phyloP scores from a whole-genome alignment of 1,140 invertebrate genomes.

The Hylyphantes graminicola region DNA sequence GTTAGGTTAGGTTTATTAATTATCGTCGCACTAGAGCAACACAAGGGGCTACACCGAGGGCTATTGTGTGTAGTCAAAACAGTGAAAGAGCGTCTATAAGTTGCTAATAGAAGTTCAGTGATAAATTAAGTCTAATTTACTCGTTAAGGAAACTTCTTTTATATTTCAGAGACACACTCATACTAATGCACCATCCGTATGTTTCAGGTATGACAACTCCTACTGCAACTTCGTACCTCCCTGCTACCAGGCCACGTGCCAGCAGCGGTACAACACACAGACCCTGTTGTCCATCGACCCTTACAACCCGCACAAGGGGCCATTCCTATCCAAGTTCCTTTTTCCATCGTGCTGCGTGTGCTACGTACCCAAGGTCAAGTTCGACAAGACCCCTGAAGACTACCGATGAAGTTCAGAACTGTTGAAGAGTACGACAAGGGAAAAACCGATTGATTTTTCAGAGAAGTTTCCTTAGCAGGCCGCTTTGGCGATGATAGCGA shows the following conservation, averaged over 20 bases:
- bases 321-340: constrained; percentile 64
- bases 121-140: not conserved
- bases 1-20: too few species aligned
- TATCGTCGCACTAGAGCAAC: too few species aligned
- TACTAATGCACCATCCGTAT: not conserved
- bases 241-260: constrained; percentile 63
- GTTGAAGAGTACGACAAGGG: too few species aligned
- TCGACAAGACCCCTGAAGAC: constrained; percentile 43
- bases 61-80: too few species aligned
- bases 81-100: too few species aligned
- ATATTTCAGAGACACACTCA: not conserved
- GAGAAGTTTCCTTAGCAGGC: too few species aligned
- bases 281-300: constrained; percentile 64
- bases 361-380: constrained; percentile 62
- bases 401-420: not conserved
- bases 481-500: too few species aligned
- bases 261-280: constrained; percentile 64
- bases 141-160: not conserved
- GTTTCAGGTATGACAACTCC: constrained; percentile 58
- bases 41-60: too few species aligned
- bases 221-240: constrained; percentile 64
- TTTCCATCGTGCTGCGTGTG: constrained; percentile 65
- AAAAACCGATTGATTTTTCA: too few species aligned
- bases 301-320: constrained; percentile 64
- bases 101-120: too few species aligned